Evolutionary conservation across 2,888 invertebrate genomes (phyloP), one percentile per base, ranked within the genome.

Genomic region (Chorisops tibialis): DNA sequence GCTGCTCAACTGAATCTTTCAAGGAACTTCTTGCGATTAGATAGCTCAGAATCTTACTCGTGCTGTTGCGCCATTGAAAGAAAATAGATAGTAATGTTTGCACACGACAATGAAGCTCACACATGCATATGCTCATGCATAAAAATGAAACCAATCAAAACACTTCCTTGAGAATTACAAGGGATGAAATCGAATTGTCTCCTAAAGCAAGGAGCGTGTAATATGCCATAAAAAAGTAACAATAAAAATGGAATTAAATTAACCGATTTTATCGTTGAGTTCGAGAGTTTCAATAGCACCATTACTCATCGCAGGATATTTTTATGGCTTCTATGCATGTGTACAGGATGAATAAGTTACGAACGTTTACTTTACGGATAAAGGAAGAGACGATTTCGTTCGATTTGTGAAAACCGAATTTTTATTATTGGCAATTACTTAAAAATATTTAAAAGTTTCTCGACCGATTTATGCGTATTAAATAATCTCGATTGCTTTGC

Each of bases 361-460:
- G 39, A 24, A 41, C 16, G 24, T 43, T 41, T 39, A 21, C 39
- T 16, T n/a, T 38, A 2, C 52, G 48, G 5, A 16, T 24, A 16
- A 16, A 50, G 30, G 9, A 30, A 30, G 9, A 30, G 30, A 30
- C 30, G 9, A 30, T 30, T 30, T 30, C 14, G n/a, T 54, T 9
- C 14, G 18, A 19, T 52, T 14, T 41, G 49, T 5, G 30, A 24
- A 54, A 54, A 54, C 6, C 39, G 24, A 54, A 41, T 41, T 54
- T 54, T 54, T 54, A 54, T 41, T 41, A 54, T 41, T 54, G 11
- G 54, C 54, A 54, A 54, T 54, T 54, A 54, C 54, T 54, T 54
- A 54, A 54, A 54, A 54, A 54, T 54, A 54, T 54, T 54, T 54
- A 54, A 54, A 54, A 54, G 54, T 54, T 54, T 54, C 22, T 43